A percentile compares a stretch with the other conserved stretches of the same genome.
Evolutionary conservation across 2,888 invertebrate species (phyloP).

Genomic region (Mythimna loreyi): DNA sequence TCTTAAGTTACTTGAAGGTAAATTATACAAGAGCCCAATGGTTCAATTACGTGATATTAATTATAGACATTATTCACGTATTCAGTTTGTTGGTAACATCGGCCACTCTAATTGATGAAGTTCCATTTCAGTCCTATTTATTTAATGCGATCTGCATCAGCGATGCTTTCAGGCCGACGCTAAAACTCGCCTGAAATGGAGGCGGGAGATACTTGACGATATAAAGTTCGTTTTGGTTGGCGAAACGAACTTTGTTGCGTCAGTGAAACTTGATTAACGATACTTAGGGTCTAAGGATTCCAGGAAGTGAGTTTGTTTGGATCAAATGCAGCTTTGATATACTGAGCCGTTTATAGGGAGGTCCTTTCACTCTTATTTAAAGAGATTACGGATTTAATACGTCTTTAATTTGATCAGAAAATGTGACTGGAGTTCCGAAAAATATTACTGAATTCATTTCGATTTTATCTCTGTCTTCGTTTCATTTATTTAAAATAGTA

Average conservation of each 20-base stretch:
- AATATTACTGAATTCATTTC: neutral
- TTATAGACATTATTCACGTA: constrained; percentile 57
- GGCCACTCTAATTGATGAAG: constrained; percentile 65
- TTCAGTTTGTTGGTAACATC: constrained; percentile 52
- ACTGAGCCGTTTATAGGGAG: neutral
- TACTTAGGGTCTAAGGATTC: constrained; percentile 29
- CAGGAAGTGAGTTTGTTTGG: constrained; percentile 16
- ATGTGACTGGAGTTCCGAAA: neutral
- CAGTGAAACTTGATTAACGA: constrained; percentile 43
- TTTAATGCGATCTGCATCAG: constrained; percentile 68
- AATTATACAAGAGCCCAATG: constrained; percentile 50
- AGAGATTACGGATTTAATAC: neutral
- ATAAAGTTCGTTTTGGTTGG: too few species aligned
- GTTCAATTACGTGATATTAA: constrained; percentile 60
- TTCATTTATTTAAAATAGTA: constrained; percentile 4
- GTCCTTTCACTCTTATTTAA: neutral
- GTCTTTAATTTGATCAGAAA: constrained; percentile 5
- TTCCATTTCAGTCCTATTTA: constrained; percentile 65
- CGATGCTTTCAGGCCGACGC: constrained; percentile 47
- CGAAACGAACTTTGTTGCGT: constrained; percentile 43
- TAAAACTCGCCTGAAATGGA: constrained; percentile 47
- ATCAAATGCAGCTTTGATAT: constrained; percentile 5
- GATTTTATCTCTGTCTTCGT: neutral
- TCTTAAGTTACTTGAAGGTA: constrained; percentile 44
- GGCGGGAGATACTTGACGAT: constrained; percentile 29